Percentiles rank a stretch among this genome's conserved stretches.
These are phyloP conservation scores for Megalops cyprinoides DNA, from an alignment of 2,797 vertebrate species.

Conservation along the genomic window DNA sequence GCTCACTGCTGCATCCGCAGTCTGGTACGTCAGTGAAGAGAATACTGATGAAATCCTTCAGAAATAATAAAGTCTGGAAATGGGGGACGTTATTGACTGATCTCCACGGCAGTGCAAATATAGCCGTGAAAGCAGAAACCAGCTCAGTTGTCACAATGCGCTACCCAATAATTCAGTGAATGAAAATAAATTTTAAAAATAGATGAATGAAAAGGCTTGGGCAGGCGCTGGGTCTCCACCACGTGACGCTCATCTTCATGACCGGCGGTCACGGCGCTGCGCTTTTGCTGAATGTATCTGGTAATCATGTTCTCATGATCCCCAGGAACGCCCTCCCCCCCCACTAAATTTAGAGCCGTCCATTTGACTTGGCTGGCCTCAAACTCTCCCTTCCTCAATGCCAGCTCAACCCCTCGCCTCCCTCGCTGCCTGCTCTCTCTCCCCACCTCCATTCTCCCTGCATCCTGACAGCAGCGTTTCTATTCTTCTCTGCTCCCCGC, in stretches of 20 bases:
- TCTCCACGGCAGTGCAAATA: not conserved
- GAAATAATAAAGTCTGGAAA: no score
- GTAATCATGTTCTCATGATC: conserved; percentile 75
- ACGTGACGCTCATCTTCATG: conserved; percentile 57
- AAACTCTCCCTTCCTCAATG: conserved; percentile 48
- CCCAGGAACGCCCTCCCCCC: conserved; percentile 76
- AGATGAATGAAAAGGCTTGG: not conserved
- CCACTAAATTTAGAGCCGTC: conserved; percentile 82
- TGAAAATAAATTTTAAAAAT: not conserved
- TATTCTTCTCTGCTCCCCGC: no score
- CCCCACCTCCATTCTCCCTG: not conserved
- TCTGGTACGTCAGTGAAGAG: not conserved
- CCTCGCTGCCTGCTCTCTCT: not conserved
- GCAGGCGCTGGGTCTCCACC: conserved; percentile 43
- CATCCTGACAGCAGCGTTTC: not conserved
- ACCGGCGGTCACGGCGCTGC: conserved; percentile 38
- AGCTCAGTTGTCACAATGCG: not conserved
- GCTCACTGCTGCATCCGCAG: no score
- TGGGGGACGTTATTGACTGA: not conserved
- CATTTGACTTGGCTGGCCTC: conserved; percentile 74
- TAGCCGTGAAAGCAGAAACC: not conserved
- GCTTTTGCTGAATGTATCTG: conserved; percentile 66
- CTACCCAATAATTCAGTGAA: no score
- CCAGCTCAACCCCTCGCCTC: not conserved
- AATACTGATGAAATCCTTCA: no score